phyloP scores from a whole-genome alignment of 2,888 invertebrate species.

The Onthophagus sagittarius region DNA sequence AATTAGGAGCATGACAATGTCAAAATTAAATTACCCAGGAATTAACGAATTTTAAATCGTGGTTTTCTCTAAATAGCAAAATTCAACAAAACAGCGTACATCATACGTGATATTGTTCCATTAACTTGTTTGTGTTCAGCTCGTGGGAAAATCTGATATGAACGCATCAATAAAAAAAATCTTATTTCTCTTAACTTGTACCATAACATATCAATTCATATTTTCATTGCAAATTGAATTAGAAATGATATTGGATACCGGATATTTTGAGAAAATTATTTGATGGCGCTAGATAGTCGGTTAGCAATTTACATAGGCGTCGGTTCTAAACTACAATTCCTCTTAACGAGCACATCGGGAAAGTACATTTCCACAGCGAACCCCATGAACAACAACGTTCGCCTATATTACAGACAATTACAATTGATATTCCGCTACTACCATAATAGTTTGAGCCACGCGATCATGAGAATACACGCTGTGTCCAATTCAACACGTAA shows the following conservation, averaged over 20 bases:
- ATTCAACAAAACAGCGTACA: too few species aligned
- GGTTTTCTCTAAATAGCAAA: too few species aligned
- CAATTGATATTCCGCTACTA: not conserved
- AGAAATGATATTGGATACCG: not conserved
- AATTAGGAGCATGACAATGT: too few species aligned
- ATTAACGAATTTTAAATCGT: too few species aligned
- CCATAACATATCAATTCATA: too few species aligned
- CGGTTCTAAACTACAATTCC: not conserved
- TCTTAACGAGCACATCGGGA: not conserved
- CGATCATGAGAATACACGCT: not conserved
- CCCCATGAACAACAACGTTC: not conserved
- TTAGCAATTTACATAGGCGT: not conserved
- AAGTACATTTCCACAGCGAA: not conserved
- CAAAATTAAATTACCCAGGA: too few species aligned
- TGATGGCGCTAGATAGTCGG: not conserved
- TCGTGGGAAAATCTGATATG: too few species aligned
- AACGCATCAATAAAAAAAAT: too few species aligned
- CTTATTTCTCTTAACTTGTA: too few species aligned
- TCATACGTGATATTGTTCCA: too few species aligned
- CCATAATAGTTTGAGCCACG: not conserved
- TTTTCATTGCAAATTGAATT: not conserved
- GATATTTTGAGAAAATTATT: not conserved
- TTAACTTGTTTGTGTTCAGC: too few species aligned
- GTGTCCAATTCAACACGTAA: not conserved
- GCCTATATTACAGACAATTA: not conserved